A percentile compares a stretch with the other conserved stretches of the same genome.
Conservation (phyloP, 2,797 vertebrate species). For the Leuciscus waleckii region DNA sequence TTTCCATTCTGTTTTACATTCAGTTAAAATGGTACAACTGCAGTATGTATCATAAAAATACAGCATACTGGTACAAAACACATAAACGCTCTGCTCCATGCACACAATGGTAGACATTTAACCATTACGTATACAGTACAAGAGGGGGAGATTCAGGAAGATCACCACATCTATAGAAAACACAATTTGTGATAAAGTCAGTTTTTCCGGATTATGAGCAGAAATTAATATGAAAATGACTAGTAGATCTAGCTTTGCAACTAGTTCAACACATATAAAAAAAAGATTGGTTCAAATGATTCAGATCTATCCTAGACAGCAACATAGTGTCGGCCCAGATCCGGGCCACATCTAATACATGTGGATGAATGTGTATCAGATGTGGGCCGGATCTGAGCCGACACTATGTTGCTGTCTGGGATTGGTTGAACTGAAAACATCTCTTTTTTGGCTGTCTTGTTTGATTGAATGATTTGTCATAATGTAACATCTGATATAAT, state of each 20-base stretch:
- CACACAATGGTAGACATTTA: constrained; percentile 46
- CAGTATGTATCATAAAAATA: constrained; percentile 48
- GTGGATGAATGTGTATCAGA: too few relatives aligned
- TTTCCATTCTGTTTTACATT: constrained; percentile 47
- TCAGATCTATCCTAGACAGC: not conserved
- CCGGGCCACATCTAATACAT: too few relatives aligned
- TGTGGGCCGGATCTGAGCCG: too few relatives aligned
- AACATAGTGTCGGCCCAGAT: too few relatives aligned
- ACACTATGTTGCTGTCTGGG: too few relatives aligned
- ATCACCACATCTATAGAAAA: constrained; percentile 16
- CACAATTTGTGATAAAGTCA: not conserved
- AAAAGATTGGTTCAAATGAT: too few relatives aligned
- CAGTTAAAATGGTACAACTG: constrained; percentile 32
- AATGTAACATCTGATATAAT: not conserved
- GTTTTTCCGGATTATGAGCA: not conserved
- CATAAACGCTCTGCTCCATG: constrained; percentile 40
- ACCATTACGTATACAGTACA: constrained; percentile 49
- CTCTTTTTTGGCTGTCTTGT: not conserved
- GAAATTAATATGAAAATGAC: not conserved
- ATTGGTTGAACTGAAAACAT: not conserved
- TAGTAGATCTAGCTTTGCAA: not conserved
- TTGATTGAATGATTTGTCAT: not conserved
- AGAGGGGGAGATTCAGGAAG: constrained; percentile 41
- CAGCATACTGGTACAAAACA: constrained; percentile 42
- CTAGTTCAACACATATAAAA: not conserved